A percentile compares a stretch with the other conserved stretches of the same genome.
These are phyloP conservation scores for Todiramphus saurophagus DNA, from an alignment of 2,113 vertebrate genomes.

Conservation along the genomic window DNA sequence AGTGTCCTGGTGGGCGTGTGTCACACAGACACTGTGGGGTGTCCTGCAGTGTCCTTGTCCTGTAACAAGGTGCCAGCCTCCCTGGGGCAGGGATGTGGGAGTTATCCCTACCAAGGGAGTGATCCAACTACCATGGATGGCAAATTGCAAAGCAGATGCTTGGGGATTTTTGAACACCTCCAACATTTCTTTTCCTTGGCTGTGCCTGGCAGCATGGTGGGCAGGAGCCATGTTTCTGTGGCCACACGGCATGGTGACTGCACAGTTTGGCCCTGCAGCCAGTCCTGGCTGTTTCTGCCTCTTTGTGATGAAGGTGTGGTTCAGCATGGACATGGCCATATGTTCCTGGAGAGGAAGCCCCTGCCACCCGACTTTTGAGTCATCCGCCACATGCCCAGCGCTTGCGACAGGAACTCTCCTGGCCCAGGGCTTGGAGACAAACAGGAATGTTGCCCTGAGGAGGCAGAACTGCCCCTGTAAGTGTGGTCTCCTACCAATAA, in stretches of 20 bases:
- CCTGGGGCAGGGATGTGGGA: neutral
- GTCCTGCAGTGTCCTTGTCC: neutral
- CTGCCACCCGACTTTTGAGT: neutral
- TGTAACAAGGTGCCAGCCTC: neutral
- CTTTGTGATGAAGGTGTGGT: fast-evolving
- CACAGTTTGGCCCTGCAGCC: fast-evolving
- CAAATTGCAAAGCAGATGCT: neutral
- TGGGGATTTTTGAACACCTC: neutral
- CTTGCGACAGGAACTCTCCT: neutral
- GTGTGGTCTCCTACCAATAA: neutral
- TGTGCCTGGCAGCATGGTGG: neutral
- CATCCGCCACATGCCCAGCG: fast-evolving
- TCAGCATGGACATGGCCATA: fast-evolving
- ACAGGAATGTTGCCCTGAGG: neutral
- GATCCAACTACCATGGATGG: neutral
- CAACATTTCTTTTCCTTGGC: neutral
- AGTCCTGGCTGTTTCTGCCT: neutral
- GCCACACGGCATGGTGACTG: neutral
- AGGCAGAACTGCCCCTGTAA: neutral
- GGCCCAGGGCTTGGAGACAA: neutral
- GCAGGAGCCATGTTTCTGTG: neutral
- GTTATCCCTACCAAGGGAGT: neutral
- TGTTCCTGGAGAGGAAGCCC: neutral
- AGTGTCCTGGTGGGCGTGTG: fast-evolving
- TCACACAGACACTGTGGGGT: neutral